A percentile compares a stretch with the other conserved stretches of the same genome.
Conservation (phyloP, 35 echinoderm and acorn worm species). For the Holothuria glaberrima region DNA sequence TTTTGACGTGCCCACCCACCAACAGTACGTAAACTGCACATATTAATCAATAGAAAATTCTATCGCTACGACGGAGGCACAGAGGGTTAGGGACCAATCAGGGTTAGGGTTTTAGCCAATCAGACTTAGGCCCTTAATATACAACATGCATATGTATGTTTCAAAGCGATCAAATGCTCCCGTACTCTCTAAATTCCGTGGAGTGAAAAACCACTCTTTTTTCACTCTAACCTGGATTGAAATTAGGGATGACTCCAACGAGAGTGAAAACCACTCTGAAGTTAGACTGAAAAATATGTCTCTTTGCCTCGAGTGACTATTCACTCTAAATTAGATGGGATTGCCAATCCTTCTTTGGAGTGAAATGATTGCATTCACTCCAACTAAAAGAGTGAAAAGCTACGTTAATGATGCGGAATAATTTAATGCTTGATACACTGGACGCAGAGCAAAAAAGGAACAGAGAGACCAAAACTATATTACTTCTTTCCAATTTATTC, state of each 20-base stretch:
- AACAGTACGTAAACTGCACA: too few relatives aligned
- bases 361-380: slow-evolving; percentile 39
- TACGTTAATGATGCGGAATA: background rate
- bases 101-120: too few relatives aligned
- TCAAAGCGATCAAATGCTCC: too few relatives aligned
- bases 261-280: slow-evolving; percentile 52
- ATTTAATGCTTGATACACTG: slow-evolving; percentile 20
- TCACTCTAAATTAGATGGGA: slow-evolving; percentile 27
- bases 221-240: slow-evolving; percentile 27
- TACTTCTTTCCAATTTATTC: too few relatives aligned
- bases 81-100: too few relatives aligned
- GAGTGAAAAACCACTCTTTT: slow-evolving; percentile 45
- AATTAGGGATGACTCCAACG: slow-evolving; percentile 40
- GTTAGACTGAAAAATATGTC: background rate
- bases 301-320: slow-evolving; percentile 13
- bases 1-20: too few relatives aligned
- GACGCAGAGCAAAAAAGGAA: slow-evolving; percentile 9
- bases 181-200: slow-evolving; percentile 46
- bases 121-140: too few relatives aligned
- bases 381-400: slow-evolving; percentile 47
- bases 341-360: slow-evolving; percentile 26
- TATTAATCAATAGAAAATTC: too few relatives aligned
- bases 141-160: too few relatives aligned
- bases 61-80: too few relatives aligned
- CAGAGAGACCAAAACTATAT: too few relatives aligned